Evolutionary conservation across 2,113 vertebrate species (phyloP), one percentile per base, ranked within the genome.

Genomic region (Corynorhinus townsendii): DNA sequence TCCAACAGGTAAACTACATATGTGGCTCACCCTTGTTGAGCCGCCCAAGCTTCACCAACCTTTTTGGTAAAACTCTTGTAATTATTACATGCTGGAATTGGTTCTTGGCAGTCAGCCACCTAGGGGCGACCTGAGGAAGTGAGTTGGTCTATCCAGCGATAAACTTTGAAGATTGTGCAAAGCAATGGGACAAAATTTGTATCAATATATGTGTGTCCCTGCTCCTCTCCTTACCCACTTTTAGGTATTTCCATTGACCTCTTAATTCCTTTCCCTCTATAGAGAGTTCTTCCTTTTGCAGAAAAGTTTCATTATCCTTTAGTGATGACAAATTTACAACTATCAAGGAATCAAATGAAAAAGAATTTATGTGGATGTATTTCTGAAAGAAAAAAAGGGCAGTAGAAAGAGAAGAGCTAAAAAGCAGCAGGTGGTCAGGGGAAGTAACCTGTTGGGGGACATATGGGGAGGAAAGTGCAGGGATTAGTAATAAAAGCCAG

Each of bases 221-320:
- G 2, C 9, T 45, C 4, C 7, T 69, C 45, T 28, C 11, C 20
- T 64, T 45, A 16, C 4, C 6, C 38, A 43, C 3, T 62, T 26
- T 14, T 20, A 6, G 11, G 20, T 43, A 7, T 75, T 43, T 35
- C 2, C 35, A 8, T 20, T 87, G 14, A 12, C 1, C 2, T 6
- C 17, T 64, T 52, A 64, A 54, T 26, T 43, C 7, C 35, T 47
- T 64, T 62, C 35, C 28, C n/a, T 66, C 30, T 73, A n/a, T 9
- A 26, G 28, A 75, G 7, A 33, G 30, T 16, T 68, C 16, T 64
- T 7, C 12, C 16, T 77, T 62, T 88, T 16, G 49, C 35, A 86
- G 93, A 71, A 80, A 14, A 35, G 16, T n/a, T 86, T 47, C 15
- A 47, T 83, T 35, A 30, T 54, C 12, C 26, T 33, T 86, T 95